phyloP scores from a whole-genome alignment of 2,113 vertebrate species.

The Mustelus asterias region DNA sequence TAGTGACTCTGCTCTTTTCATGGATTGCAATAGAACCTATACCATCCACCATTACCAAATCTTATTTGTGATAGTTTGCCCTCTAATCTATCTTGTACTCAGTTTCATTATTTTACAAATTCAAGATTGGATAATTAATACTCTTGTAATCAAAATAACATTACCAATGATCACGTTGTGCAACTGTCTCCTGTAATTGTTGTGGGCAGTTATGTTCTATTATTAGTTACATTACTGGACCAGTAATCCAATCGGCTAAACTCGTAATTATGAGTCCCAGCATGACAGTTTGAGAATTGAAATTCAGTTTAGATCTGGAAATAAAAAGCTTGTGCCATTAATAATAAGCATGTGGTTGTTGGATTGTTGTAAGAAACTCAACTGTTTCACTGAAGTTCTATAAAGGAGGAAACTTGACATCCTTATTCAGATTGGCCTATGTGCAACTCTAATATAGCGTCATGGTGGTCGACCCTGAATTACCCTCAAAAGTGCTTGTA shows the following conservation, averaged over 20 bases:
- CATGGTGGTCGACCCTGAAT: background rate
- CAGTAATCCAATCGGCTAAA: background rate
- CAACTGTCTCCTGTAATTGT: background rate
- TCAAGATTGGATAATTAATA: background rate
- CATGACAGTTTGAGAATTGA: background rate
- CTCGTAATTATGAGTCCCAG: background rate
- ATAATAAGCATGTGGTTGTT: background rate
- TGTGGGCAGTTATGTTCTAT: background rate
- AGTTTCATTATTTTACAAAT: background rate
- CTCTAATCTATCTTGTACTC: background rate
- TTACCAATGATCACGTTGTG: background rate
- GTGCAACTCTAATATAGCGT: background rate
- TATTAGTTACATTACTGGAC: background rate
- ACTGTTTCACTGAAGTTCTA: background rate
- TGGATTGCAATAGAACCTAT: background rate
- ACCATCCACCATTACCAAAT: slow-evolving; percentile 2
- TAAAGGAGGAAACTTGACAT: background rate
- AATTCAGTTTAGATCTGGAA: background rate
- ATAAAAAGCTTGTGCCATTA: background rate
- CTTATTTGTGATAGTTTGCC: background rate
- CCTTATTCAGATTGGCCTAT: background rate
- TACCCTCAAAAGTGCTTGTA: background rate
- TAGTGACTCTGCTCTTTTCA: background rate
- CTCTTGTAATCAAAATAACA: background rate
- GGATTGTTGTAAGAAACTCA: background rate